Base-by-base conservation (phyloP, 2,888 invertebrate species). In the Cheilosia soror region DNA sequence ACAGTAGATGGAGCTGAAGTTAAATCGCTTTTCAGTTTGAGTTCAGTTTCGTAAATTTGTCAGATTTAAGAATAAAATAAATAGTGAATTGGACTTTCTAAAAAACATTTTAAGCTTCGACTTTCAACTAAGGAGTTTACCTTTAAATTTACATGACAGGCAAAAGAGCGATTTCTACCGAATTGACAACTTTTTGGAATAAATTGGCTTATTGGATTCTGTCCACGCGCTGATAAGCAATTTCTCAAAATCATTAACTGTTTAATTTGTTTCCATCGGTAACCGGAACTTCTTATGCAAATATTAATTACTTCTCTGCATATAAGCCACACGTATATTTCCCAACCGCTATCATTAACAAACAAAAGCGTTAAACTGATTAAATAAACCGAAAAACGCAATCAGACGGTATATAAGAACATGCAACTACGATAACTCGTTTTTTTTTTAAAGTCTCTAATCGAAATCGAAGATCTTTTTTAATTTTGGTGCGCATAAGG, bases 281-380 rank as follows among this genome's bases (percentile, higher is more conserved):
- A 11, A 76, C 58, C 57, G 62, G 78, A 83, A 78, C 78, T 69
- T 40, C 29, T 15, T 55, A 20, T 20, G 68, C 51, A 82, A 82
- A 82, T 76, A 68, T 37, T 63, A 62, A 78, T 72, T 62, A 72
- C 25, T 49, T 72, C 63, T 65, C 37, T 15, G 65, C n/a, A 49
- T 42, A 55, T 55, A 72, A 31, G 51, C 42, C 11, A 51, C 42
- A 3, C 7, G 42, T 33, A 49, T 40, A 57, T 42, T 40, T 49
- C 31, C 25, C 58, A 60, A 6, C 31, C 9, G 42, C 49, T 81
- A 75, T 75, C 75, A 57, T 51, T 13, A 42, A 20, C 33, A 76
- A 76, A 44, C 37, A 49, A 13, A 55, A 7, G 7, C 27, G 5
- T n/a, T 37, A 55, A 60, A 47, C 57, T 47, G 7, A 0, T 44